Conservation (phyloP, 2,797 vertebrate species). For the Melanotaenia pygmaea region DNA sequence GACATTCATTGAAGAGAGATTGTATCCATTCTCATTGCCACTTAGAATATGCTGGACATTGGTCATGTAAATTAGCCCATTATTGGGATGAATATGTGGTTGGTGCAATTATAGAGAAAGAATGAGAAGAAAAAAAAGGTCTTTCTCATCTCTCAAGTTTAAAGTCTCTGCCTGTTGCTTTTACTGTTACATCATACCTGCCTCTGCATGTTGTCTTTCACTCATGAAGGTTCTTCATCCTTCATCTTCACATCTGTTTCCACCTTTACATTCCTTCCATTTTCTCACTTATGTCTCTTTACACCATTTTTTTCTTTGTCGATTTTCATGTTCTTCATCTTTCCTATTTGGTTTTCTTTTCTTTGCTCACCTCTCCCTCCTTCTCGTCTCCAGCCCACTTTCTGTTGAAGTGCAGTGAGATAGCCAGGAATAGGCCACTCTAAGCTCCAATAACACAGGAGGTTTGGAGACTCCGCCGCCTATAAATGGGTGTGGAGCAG, state of each 20-base stretch:
- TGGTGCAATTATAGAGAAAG: conserved; percentile 15
- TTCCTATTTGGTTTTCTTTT: conserved; percentile 13
- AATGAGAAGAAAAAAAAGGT: neutral
- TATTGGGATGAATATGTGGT: conserved; percentile 58
- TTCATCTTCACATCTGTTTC: neutral
- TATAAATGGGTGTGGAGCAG: conserved; percentile 42
- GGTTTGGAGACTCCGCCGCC: conserved; percentile 26
- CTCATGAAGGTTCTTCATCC: neutral
- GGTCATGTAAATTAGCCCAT: conserved; percentile 75
- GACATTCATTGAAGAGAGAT: conserved; percentile 81
- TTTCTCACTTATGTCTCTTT: neutral
- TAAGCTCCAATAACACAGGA: conserved; percentile 48
- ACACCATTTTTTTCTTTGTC: too few species aligned
- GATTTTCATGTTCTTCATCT: neutral
- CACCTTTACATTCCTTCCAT: neutral
- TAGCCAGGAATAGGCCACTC: conserved; percentile 49
- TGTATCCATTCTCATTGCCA: conserved; percentile 70
- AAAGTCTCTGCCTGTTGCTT: conserved; percentile 8
- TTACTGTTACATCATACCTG: neutral
- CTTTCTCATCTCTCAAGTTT: neutral
- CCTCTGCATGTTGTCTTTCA: neutral
- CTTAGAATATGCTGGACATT: conserved; percentile 71
- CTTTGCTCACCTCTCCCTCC: conserved; percentile 1
- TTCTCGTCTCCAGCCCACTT: conserved; percentile 30
- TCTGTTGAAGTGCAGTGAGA: conserved; percentile 47